Base-by-base conservation (phyloP, 2,113 vertebrate species). In the Anarrhichthys ocellatus region DNA sequence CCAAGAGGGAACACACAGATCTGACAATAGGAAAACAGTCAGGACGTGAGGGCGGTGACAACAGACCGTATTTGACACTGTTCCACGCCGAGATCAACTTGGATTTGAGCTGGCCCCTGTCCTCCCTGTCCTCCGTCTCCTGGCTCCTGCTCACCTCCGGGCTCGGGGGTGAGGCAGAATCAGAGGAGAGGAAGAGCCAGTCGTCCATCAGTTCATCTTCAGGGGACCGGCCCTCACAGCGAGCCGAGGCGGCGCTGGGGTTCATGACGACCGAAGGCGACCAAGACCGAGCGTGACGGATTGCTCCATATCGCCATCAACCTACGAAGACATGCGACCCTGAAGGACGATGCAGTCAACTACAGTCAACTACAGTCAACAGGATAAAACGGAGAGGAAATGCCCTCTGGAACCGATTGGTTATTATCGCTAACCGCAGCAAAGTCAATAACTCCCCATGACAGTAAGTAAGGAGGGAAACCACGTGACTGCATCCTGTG, bases 51-150 rank as follows among this genome's bases (percentile, higher is more conserved):
- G 29, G 24, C 56, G 56, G 24, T 4, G 15, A 61, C 15, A 10
- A 77, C 95, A 88, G 48, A 97, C 97, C 96, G 40, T 98, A 97
- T 94, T 96, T 98, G 46, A 98, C 92, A 50, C 95, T 98, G 94
- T 98, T 97, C 97, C 97, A 98, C 1, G 89, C 94, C 0, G 96
- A 96, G 64, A 97, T 91, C 56, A 97, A 85, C 86, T 95, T 96
- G 78, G 94, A 92, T 78, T 94, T 96, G 56, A 98, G 88, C 85
- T 94, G 96, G 73, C 96, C 90, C 87, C 94, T 93, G 71, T 97
- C 95, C 73, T 95, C 96, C 0, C 94, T 93, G 71, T 97, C 95
- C 73, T 95, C 96, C 0, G 88, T 78, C 56, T 95, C 94, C 5
- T 44, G 83, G 2, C 76, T 71, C 13, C 29, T 46, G 85, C 65